phyloP scores from a whole-genome alignment of 1,140 invertebrate genomes.

The Batillaria attramentaria region DNA sequence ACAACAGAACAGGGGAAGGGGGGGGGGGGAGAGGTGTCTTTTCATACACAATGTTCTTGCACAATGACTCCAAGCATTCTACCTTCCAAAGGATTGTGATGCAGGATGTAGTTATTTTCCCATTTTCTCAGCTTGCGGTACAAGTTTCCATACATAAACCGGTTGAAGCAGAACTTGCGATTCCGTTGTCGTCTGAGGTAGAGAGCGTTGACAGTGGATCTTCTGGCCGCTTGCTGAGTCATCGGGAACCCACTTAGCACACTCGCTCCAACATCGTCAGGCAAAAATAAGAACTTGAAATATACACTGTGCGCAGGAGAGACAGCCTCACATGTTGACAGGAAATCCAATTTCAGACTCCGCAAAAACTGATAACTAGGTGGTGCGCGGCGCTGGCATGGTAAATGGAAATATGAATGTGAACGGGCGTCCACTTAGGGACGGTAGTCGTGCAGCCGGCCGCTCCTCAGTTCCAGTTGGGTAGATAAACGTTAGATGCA shows the following conservation, averaged over 20 bases:
- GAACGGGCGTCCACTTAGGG: no score
- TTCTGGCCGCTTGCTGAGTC: constrained; percentile 24
- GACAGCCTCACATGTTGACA: background rate
- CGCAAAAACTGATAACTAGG: background rate
- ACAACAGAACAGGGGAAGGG: background rate
- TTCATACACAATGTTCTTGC: background rate
- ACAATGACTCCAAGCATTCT: constrained; percentile 3
- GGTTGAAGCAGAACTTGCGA: constrained; percentile 47
- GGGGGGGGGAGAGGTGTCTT: background rate
- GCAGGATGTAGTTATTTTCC: constrained; percentile 42
- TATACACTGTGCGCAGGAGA: no score
- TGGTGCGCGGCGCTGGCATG: background rate
- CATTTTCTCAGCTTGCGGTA: constrained; percentile 43
- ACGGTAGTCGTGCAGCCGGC: no score
- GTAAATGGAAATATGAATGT: background rate
- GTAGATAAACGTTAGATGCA: no score
- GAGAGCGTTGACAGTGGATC: background rate
- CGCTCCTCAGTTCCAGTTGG: no score
- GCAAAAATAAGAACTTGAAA: background rate
- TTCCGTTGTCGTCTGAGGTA: constrained; percentile 21
- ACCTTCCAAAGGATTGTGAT: constrained; percentile 50
- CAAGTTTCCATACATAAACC: constrained; percentile 46
- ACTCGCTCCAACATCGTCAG: background rate
- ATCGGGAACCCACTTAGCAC: background rate
- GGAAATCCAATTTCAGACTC: background rate